These are phyloP conservation scores for Holothuria leucospilota DNA, from an alignment of 53 echinoderm and acorn worm species.

Conservation along the genomic window DNA sequence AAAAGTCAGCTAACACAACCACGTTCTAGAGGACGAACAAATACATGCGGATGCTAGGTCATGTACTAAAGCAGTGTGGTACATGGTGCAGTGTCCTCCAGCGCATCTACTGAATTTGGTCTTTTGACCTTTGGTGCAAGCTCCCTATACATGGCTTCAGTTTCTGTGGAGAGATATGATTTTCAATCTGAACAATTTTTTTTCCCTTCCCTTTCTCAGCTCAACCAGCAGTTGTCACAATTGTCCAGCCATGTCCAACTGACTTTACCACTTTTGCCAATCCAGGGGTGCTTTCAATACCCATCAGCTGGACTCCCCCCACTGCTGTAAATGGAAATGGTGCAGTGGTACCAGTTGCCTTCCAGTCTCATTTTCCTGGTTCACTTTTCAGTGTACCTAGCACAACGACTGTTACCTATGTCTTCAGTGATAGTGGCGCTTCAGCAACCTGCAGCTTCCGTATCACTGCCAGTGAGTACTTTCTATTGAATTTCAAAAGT, in stretches of 20 bases:
- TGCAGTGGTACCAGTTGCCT: background rate
- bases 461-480: constrained; percentile 22
- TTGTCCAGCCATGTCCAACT: constrained; percentile 36
- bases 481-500: background rate
- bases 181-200: too few relatives aligned
- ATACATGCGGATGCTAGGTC: too few relatives aligned
- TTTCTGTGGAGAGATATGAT: too few relatives aligned
- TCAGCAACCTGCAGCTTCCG: constrained; percentile 19
- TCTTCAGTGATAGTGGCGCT: background rate
- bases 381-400: constrained; percentile 21
- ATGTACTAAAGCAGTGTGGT: too few relatives aligned
- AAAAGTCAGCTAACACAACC: too few relatives aligned
- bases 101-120: too few relatives aligned
- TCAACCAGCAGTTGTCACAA: constrained; percentile 13
- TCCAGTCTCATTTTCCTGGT: constrained; percentile 45
- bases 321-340: constrained; percentile 4
- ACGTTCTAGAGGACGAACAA: too few relatives aligned
- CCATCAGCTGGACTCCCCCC: constrained; percentile 24
- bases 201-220: background rate
- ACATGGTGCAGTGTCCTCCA: too few relatives aligned
- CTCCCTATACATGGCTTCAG: too few relatives aligned
- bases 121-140: too few relatives aligned
- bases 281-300: background rate
- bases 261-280: constrained; percentile 21
- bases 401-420: constrained; percentile 14